Base-by-base conservation (phyloP, 2,797 vertebrate species). In the Coreius guichenoti region DNA sequence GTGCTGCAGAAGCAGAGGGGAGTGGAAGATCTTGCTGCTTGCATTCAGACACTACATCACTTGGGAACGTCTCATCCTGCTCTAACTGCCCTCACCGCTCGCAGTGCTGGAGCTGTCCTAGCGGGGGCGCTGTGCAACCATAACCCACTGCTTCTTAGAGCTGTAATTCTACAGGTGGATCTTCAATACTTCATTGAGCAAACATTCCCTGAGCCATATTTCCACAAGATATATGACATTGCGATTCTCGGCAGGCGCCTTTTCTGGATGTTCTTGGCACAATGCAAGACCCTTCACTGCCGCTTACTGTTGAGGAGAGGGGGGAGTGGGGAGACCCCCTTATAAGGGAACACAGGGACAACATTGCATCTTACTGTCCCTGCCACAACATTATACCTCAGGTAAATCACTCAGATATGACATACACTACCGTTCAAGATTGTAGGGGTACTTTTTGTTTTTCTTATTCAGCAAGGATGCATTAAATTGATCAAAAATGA, bases 291-390 rank as follows among this genome's bases (percentile, higher is more conserved):
- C 93, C 93, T 68, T 90, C 93, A 56, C 95, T 98, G 54, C 97
- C 97, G 39, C 94, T 99, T 65, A 99, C 97, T 43, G 58, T 93
- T 81, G 98, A 99, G 94, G 98, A 99, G 90, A 93, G 95, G 88
- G 98, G 97, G 79, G 98, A 99, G 90, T 99, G 98, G 98, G 98
- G 98, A 8, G 95, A 97, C 91, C 98, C 98, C 45, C 86, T 95
- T 39, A 90, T 90, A 86, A 93, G 97, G 69, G 91, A 92, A 81
- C 94, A 95, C 81, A 94, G 92, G 91, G 92, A 93, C 39, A 93
- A 93, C 91, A 98, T 99, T 90, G 93, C 95, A 88, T 96, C 94
- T 86, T 99, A 99, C 91, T 99, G 98, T 90, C 98, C 98, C 17
- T 95, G 94, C 90, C 93, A 96, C 90, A 99, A 99, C 92, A 97